These are phyloP conservation scores for Oceanodroma tethys DNA, from an alignment of 2,113 vertebrate genomes.

Conservation along the genomic window DNA sequence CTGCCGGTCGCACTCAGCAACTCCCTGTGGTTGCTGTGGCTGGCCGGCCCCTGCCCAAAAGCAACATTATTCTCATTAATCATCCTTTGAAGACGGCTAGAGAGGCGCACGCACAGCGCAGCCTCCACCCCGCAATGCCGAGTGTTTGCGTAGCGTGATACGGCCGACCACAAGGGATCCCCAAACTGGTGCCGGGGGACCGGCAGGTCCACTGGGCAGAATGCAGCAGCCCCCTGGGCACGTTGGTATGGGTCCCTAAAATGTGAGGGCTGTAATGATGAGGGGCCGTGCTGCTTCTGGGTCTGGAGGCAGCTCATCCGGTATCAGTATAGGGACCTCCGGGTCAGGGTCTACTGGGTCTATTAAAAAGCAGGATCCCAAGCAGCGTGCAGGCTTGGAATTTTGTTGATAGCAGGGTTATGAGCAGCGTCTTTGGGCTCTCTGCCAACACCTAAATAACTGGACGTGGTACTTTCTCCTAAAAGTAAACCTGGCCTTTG, in stretches of 20 bases:
- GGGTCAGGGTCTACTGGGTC: background rate
- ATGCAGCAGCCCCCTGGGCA: fast-evolving
- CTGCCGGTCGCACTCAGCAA: background rate
- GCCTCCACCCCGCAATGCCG: background rate
- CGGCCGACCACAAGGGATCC: fast-evolving
- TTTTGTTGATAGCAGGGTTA: background rate
- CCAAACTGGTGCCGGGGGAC: background rate
- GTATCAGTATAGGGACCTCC: background rate
- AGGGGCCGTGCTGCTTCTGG: background rate
- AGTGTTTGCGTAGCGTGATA: background rate
- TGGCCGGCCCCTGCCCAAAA: background rate
- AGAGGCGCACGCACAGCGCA: fast-evolving
- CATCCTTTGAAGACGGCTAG: background rate
- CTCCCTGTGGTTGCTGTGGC: background rate
- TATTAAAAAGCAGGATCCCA: background rate
- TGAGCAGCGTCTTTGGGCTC: background rate
- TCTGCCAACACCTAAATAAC: background rate
- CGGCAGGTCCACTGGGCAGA: fast-evolving
- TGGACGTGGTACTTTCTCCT: background rate
- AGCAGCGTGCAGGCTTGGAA: background rate
- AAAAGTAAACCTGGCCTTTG: conserved; percentile 27
- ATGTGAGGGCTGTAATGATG: background rate
- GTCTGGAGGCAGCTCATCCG: background rate
- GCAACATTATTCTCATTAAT: background rate
- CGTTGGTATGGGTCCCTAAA: background rate